Base-by-base conservation (phyloP, 2,113 vertebrate genomes). In the Ictalurus punctatus region DNA sequence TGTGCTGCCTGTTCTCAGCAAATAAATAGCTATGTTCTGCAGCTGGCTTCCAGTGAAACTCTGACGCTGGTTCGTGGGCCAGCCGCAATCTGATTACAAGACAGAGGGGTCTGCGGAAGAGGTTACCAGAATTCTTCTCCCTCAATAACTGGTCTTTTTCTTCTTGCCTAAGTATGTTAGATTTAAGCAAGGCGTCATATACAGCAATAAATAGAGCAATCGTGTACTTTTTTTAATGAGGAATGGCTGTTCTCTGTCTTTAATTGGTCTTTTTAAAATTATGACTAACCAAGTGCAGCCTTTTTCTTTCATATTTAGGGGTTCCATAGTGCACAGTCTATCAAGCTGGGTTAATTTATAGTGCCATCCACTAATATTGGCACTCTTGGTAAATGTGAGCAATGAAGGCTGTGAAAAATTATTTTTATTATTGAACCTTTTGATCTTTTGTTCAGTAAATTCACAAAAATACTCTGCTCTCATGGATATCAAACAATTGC, bases 81-180 rank as follows among this genome's bases (percentile, higher is more conserved):
- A 71, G 92, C 94, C 93, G 58, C 93, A 92, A 89, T 89, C 88
- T 93, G 94, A 93, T 93, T 93, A 91, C 89, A 85, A 91, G 87
- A 94, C 85, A 85, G 92, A 90, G 85, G 80, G 89, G 92, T 90
- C 92, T 90, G 93, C 83, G 91, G 92, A 84, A 90, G 82, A 83
- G 63, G 88, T 91, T 92, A 89, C 90, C 87, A 88, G 83, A 92
- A 93, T 95, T 92, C 91, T 85, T 93, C 89, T 93, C 89, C 81
- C 90, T 91, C 78, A 86, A 93, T 86, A 92, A 89, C 92, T 93
- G 86, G 69, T 87, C 63, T 88, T 63, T 76, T 93, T 86, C 86
- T 85, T 91, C 71, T 85, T 80, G 91, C 86, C n/a, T 88, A 92
- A 89, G 85, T 65, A 44, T 86, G 89, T 91, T 92, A 94, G 92